These are phyloP conservation scores for Orcinus orca DNA, from an alignment of 2,113 vertebrate genomes.

Conservation along the genomic window DNA sequence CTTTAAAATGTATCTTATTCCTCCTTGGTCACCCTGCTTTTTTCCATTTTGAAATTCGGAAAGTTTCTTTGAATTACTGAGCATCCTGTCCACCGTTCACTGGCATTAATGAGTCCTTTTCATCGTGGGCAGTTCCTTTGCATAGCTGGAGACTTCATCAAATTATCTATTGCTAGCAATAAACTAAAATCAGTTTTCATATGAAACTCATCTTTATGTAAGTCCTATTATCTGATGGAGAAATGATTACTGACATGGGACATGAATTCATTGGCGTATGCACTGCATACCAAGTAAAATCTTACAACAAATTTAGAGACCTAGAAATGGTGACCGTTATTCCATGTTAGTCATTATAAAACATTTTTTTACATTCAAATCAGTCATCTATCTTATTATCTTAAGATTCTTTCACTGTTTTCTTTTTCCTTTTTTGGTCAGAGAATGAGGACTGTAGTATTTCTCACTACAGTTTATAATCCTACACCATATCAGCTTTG, in stretches of 20 bases:
- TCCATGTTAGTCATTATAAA: neutral
- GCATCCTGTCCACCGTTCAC: neutral
- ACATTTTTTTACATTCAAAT: neutral
- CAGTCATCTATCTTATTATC: neutral
- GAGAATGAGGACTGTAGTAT: neutral
- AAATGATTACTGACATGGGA: neutral
- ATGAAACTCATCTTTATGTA: conserved; percentile 33
- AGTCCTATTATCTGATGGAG: neutral
- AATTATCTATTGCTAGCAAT: conserved; percentile 33
- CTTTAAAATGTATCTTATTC: neutral
- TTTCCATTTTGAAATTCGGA: neutral
- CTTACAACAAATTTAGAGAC: neutral
- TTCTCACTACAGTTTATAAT: neutral
- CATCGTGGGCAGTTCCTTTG: neutral
- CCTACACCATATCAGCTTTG: neutral
- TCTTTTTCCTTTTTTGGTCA: neutral
- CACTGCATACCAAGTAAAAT: conserved; percentile 21
- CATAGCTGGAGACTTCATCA: neutral
- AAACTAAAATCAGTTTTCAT: conserved; percentile 11
- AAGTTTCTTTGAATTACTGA: conserved; percentile 28
- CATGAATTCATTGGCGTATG: neutral
- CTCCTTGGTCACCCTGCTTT: neutral
- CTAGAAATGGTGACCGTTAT: neutral
- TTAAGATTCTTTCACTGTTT: neutral
- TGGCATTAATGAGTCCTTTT: neutral